phyloP scores from a whole-genome alignment of 2,888 invertebrate genomes.

The Sericinus montela region DNA sequence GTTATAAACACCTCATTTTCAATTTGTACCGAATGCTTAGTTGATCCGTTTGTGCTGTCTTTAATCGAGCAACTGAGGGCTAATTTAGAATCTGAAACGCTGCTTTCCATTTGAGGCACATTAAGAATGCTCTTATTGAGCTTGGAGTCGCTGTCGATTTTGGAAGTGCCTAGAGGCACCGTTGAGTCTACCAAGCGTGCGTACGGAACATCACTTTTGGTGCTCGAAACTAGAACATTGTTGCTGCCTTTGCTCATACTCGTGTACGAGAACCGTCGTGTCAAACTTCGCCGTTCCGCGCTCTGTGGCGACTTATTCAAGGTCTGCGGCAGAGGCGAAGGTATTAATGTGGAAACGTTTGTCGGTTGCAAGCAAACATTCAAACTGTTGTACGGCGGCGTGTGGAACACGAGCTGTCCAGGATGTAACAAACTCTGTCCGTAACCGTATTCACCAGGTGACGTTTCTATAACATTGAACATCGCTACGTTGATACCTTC shows the following conservation, averaged over 20 bases:
- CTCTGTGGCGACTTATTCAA: conserved; percentile 63
- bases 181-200: conserved; percentile 87
- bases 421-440: conserved; percentile 96
- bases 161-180: conserved; percentile 73
- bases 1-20: conserved; percentile 53
- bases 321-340: conserved; percentile 63
- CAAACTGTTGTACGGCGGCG: conserved; percentile 90
- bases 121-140: conserved; percentile 78
- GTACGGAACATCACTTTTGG: conserved; percentile 86
- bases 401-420: conserved; percentile 92
- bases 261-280: conserved; percentile 70
- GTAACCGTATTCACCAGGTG: conserved; percentile 91
- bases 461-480: conserved; percentile 84
- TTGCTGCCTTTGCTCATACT: conserved; percentile 69
- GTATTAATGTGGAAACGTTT: conserved; percentile 59
- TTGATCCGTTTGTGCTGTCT: conserved; percentile 51
- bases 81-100: conserved; percentile 91
- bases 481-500: conserved; percentile 92
- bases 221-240: conserved; percentile 62
- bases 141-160: conserved; percentile 86
- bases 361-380: conserved; percentile 87
- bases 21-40: conserved; percentile 44
- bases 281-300: conserved; percentile 63
- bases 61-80: conserved; percentile 87
- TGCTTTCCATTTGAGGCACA: conserved; percentile 85